These are phyloP conservation scores for Apostichopus parvimensis DNA, from an alignment of 35 echinoderm and acorn worm genomes.

Conservation along the genomic window DNA sequence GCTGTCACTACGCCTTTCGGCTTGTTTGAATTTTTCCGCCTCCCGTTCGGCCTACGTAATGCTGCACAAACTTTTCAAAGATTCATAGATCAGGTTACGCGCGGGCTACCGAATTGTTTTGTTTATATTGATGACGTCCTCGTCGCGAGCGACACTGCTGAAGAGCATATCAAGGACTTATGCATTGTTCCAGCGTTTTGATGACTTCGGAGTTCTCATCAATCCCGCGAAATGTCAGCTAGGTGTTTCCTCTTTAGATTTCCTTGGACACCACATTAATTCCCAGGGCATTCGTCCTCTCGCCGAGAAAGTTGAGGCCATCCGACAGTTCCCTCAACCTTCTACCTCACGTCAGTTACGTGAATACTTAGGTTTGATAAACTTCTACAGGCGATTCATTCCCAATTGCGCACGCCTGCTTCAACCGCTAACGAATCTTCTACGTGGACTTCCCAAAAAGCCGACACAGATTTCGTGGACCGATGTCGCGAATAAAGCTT, in stretches of 20 bases:
- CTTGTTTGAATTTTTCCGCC: too few species aligned
- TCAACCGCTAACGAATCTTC: background rate
- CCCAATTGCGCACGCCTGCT: background rate
- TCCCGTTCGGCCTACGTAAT: background rate
- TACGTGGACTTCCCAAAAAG: background rate
- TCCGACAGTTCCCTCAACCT: background rate
- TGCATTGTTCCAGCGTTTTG: background rate
- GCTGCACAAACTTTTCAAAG: background rate
- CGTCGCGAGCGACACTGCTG: background rate
- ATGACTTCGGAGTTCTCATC: background rate
- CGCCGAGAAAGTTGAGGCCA: background rate
- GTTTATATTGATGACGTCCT: background rate
- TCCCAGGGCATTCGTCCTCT: background rate
- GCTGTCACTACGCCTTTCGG: too few species aligned
- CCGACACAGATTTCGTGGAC: too few species aligned
- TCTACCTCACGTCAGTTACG: background rate
- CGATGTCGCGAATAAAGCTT: too few species aligned
- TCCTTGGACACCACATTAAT: constrained; percentile 4
- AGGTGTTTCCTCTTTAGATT: constrained; percentile 8
- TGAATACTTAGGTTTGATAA: background rate
- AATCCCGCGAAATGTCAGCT: constrained; percentile 6
- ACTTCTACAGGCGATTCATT: constrained; percentile 1
- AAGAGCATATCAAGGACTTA: too few species aligned
- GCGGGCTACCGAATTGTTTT: background rate
- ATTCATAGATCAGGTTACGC: background rate